These are phyloP conservation scores for Bradypus variegatus DNA, from an alignment of 2,797 vertebrate species.

Conservation along the genomic window DNA sequence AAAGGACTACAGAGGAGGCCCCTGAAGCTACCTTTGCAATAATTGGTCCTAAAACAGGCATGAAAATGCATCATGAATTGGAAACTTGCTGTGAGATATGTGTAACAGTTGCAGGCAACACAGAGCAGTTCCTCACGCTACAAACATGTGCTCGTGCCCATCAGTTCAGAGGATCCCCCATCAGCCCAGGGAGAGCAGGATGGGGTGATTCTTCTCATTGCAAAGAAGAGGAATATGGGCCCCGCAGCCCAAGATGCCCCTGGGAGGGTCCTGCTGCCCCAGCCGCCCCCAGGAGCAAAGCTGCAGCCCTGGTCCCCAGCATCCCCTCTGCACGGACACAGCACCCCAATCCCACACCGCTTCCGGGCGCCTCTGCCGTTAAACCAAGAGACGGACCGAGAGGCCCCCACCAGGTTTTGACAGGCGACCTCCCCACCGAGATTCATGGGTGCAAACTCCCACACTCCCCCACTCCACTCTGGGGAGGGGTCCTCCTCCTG, in stretches of 20 bases:
- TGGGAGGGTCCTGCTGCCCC: not conserved
- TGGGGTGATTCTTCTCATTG: too few species aligned
- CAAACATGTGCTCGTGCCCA: fast-evolving
- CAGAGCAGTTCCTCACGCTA: fast-evolving
- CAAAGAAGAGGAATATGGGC: not conserved
- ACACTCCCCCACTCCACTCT: too few species aligned
- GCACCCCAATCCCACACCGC: fast-evolving
- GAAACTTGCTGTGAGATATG: not conserved
- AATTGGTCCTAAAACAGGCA: not conserved
- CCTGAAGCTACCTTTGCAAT: not conserved
- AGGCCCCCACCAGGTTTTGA: not conserved
- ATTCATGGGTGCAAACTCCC: not conserved
- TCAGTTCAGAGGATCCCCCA: not conserved
- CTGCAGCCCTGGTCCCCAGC: fast-evolving
- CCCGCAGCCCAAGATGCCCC: not conserved
- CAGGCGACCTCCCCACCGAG: not conserved
- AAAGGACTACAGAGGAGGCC: too few species aligned
- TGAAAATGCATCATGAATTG: not conserved
- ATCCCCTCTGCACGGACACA: not conserved
- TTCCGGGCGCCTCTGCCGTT: not conserved
- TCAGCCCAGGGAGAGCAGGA: not conserved
- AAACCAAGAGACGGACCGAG: not conserved
- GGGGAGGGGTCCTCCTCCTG: too few species aligned
- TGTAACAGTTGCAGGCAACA: not conserved
- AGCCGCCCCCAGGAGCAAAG: not conserved